A percentile compares a stretch with the other conserved stretches of the same genome.
Evolutionary conservation across 2,888 invertebrate genomes (phyloP).

Genomic region (Theodoxus fluviatilis): DNA sequence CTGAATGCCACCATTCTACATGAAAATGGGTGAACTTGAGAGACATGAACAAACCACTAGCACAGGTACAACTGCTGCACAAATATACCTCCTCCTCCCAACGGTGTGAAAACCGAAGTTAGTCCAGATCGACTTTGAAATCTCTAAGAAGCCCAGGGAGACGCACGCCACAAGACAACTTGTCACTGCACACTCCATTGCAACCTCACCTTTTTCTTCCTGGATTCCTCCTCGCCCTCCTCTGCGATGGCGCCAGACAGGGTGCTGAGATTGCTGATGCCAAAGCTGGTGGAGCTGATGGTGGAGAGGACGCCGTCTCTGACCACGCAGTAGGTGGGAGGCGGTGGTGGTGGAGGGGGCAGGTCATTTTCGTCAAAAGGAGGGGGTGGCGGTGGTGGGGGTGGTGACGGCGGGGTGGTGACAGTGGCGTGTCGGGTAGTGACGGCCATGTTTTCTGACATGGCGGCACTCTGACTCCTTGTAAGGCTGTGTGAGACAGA

Average conservation of each 20-base stretch:
- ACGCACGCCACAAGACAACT: too few species aligned
- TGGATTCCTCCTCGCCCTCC: constrained; percentile 49
- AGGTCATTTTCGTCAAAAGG: constrained; percentile 41
- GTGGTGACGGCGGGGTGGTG: constrained; percentile 39
- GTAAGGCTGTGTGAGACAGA: constrained; percentile 25
- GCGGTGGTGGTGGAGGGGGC: constrained; percentile 40
- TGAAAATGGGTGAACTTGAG: too few species aligned
- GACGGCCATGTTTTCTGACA: background rate
- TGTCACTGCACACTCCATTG: too few species aligned
- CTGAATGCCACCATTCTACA: too few species aligned
- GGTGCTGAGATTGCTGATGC: constrained; percentile 45
- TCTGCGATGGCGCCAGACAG: constrained; percentile 46
- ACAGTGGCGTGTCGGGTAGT: constrained; percentile 33
- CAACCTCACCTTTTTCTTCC: constrained; percentile 47
- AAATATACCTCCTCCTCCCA: too few species aligned
- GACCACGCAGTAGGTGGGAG: constrained; percentile 28
- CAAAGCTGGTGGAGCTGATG: constrained; percentile 33
- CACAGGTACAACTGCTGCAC: too few species aligned
- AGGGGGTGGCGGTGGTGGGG: constrained; percentile 51
- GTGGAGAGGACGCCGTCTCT: constrained; percentile 42
- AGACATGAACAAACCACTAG: too few species aligned
- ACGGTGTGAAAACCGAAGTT: too few species aligned
- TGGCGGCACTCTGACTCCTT: constrained; percentile 24
- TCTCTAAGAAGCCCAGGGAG: too few species aligned
- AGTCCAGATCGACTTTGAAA: too few species aligned